These are phyloP conservation scores for Distichodus sexfasciatus DNA, from an alignment of 2,797 vertebrate genomes.

Conservation along the genomic window DNA sequence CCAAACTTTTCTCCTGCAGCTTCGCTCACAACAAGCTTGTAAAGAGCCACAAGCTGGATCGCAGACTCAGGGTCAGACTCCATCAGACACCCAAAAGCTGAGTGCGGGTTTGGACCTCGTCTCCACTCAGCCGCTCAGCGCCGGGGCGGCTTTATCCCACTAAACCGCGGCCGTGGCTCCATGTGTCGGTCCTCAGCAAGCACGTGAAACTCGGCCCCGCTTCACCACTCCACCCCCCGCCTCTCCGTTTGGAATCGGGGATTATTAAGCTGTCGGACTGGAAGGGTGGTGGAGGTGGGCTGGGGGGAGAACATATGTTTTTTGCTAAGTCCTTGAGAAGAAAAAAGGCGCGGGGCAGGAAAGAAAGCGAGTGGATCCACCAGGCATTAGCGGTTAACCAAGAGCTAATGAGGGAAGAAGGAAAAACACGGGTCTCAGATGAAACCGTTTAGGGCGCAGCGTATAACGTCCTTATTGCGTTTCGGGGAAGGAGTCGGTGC, in stretches of 20 bases:
- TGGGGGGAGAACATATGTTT: conserved; percentile 67
- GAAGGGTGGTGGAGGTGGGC: conserved; percentile 40
- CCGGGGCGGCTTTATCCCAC: conserved; percentile 59
- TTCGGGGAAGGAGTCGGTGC: conserved; percentile 63
- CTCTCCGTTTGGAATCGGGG: conserved; percentile 67
- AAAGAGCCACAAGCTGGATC: conserved; percentile 43
- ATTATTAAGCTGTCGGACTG: conserved; percentile 62
- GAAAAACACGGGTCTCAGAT: conserved; percentile 74
- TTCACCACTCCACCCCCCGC: too few species aligned
- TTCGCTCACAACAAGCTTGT: conserved; percentile 49
- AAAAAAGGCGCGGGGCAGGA: conserved; percentile 35
- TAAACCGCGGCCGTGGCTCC: conserved; percentile 63
- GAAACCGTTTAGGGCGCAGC: conserved; percentile 68
- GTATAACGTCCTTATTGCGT: conserved; percentile 60
- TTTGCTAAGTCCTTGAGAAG: conserved; percentile 65
- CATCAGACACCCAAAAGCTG: conserved; percentile 55
- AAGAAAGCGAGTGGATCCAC: conserved; percentile 68
- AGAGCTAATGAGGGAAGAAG: conserved; percentile 76
- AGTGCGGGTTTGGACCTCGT: conserved; percentile 56
- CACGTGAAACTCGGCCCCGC: conserved; percentile 59
- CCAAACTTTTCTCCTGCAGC: conserved; percentile 42
- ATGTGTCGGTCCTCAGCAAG: conserved; percentile 63
- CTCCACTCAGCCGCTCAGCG: conserved; percentile 61
- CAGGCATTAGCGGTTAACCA: conserved; percentile 77
- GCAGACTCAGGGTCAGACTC: conserved; percentile 47